A percentile compares a stretch with the other conserved stretches of the same genome.
Evolutionary conservation across 2,797 vertebrate genomes (phyloP).

Genomic region (Natrix natrix): DNA sequence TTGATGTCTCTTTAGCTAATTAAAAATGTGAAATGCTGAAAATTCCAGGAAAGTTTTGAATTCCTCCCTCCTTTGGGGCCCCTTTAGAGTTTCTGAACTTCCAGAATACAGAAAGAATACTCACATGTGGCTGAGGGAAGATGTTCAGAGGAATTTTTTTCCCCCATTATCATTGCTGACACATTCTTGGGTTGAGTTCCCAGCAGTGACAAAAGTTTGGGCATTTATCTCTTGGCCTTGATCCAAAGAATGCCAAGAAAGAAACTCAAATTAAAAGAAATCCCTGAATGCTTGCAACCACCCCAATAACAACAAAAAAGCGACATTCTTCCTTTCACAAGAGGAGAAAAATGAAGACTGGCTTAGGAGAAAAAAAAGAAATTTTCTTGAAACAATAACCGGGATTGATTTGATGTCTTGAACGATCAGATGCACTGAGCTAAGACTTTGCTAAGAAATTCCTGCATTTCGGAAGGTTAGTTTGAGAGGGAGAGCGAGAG

Average conservation of each 20-base stretch:
- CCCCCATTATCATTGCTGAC: not conserved
- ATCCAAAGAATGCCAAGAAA: not conserved
- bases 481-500: no score
- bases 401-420: not conserved
- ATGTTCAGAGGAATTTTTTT: no score
- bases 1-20: not conserved
- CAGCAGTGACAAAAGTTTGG: not conserved
- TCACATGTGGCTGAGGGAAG: not conserved
- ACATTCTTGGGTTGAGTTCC: not conserved
- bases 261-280: not conserved
- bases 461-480: not conserved
- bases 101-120: not conserved
- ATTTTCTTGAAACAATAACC: not conserved
- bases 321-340: not conserved
- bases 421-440: not conserved
- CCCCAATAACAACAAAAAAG: not conserved
- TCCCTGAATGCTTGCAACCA: not conserved
- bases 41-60: not conserved
- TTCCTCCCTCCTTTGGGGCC: not conserved
- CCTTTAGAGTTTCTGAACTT: not conserved
- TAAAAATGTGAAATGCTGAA: not conserved
- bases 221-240: not conserved
- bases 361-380: not conserved
- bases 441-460: not conserved
- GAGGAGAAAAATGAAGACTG: not conserved